Evolutionary conservation across 2,888 invertebrate species (phyloP).

Genomic region (Pollenia griseotomentosa): DNA sequence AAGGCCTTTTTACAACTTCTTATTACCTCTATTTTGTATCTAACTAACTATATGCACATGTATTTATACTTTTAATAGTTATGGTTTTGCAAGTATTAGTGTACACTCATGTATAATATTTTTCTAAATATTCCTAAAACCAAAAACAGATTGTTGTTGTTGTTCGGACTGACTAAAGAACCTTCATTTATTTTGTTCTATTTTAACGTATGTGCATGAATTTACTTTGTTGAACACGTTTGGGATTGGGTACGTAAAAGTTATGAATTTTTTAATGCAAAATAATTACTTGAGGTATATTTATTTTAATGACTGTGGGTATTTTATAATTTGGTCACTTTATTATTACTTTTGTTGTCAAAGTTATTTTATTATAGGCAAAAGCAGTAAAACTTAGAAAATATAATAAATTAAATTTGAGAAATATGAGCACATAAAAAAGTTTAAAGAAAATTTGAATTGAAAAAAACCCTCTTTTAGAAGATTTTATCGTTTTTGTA

Average conservation of each 20-base stretch:
- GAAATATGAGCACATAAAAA: no score
- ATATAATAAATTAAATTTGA: no score
- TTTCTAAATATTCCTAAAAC: not conserved
- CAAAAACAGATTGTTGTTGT: constrained; percentile 19
- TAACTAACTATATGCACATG: not conserved
- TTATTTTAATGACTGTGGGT: constrained; percentile 65
- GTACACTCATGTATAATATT: not conserved
- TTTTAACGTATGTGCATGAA: not conserved
- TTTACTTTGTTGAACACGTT: not conserved
- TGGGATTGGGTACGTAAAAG: constrained; percentile 38
- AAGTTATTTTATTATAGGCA: not conserved
- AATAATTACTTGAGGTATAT: constrained; percentile 70
- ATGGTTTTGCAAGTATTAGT: not conserved
- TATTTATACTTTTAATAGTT: not conserved
- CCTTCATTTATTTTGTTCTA: constrained; percentile 41
- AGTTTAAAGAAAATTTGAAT: no score
- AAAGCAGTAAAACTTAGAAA: not conserved
- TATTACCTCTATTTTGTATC: no score
- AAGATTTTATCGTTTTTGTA: no score
- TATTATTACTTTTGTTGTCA: constrained; percentile 7
- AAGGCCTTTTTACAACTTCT: no score
- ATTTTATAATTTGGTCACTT: constrained; percentile 36
- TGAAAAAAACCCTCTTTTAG: no score
- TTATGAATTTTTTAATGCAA: constrained; percentile 68
- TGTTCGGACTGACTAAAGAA: constrained; percentile 27